Base-by-base conservation (phyloP, 2,888 invertebrate genomes). In the Eupithecia tripunctaria region DNA sequence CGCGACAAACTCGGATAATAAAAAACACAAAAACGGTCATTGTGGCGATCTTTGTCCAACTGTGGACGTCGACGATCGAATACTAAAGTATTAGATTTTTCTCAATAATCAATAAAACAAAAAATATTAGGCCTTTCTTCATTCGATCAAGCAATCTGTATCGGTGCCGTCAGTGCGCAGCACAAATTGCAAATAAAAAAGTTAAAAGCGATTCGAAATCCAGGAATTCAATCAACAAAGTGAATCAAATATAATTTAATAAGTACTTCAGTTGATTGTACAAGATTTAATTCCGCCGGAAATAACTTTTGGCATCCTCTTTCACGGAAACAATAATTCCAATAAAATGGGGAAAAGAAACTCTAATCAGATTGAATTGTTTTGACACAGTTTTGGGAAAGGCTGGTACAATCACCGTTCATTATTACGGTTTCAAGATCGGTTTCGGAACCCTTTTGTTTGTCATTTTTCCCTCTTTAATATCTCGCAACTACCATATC, bases 321-420 rank as follows among this genome's bases (percentile, higher is more conserved):
- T 51, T 25, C 21, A 56, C 4, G 21, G 56, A 56, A 56, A 56
- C 56, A 56, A 56, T 56, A 56, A 56, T 56, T 56, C 56, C 56
- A 56, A 56, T 56, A 56, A 14, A 56, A 56, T 56, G 56, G 56
- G 56, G 25, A 56, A 25, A 25, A 56, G 56, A 56, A 56, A 56
- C 56, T 56, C 56, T 56, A 25, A 56, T 56, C 56, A 25, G 56
- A 64, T 36, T 64, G 56, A n/a, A 25, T 25, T 56, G 21, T 51
- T 51, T 51, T 51, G 51, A 3, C 51, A 21, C 56, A 56, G 25
- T 12, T 56, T 25, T 56, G 14, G 56, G 21, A 56, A 21, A 5
- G 25, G 56, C 25, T 56, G 25, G 56, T 25, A 10, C 21, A 32
- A 1, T 32, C n/a, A n/a, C n/a, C n/a, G n/a, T n/a, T n/a, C n/a